Evolutionary conservation across 2,797 vertebrate genomes (phyloP).

Genomic region (Crocidura indochinensis): DNA sequence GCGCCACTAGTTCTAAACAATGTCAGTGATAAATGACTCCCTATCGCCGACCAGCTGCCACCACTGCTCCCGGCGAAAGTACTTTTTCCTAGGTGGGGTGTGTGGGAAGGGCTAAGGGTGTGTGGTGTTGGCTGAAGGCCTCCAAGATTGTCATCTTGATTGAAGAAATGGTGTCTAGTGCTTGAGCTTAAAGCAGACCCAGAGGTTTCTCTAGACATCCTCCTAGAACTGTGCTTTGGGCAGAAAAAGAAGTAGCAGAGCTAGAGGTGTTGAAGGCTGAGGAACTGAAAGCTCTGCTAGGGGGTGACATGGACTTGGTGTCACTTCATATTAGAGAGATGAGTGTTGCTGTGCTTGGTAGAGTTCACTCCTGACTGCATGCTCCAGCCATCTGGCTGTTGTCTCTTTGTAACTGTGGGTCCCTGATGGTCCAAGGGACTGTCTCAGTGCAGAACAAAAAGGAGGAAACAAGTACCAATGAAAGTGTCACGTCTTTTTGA

Average conservation of each 20-base stretch:
- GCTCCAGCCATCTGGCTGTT: not conserved
- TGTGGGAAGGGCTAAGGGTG: not conserved
- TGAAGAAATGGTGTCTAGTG: not conserved
- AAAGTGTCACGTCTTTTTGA: not conserved
- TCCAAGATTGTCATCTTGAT: constrained; percentile 17
- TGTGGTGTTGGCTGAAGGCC: not conserved
- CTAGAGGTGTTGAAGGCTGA: not conserved
- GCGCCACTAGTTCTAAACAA: not conserved
- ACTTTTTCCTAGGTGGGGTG: not conserved
- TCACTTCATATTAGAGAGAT: not conserved
- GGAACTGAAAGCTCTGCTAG: not conserved
- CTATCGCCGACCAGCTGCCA: not conserved
- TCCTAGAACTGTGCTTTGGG: constrained; percentile 10
- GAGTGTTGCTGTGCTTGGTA: not conserved
- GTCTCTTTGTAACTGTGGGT: not conserved
- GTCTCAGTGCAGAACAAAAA: not conserved
- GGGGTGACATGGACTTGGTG: too few species aligned
- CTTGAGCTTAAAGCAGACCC: constrained; percentile 2
- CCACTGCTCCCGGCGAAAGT: not conserved
- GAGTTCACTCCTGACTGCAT: not conserved
- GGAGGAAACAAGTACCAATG: not conserved
- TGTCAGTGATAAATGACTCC: not conserved
- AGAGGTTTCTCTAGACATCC: not conserved
- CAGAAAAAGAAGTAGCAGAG: not conserved
- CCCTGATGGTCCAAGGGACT: not conserved